These are phyloP conservation scores for Morone saxatilis DNA, from an alignment of 2,113 vertebrate genomes.

Conservation along the genomic window DNA sequence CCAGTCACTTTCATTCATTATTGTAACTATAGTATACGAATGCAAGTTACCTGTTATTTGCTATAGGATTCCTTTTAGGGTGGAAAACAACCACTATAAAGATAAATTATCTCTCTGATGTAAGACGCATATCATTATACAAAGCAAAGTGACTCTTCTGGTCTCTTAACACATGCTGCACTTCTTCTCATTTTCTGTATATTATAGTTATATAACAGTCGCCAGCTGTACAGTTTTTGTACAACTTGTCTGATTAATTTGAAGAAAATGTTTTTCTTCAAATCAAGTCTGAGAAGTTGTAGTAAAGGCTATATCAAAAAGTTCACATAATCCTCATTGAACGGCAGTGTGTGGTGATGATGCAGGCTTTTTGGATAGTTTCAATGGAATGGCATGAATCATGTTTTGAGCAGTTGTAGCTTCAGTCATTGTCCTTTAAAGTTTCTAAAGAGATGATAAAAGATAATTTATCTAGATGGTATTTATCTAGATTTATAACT, in stretches of 20 bases:
- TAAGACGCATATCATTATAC: background rate
- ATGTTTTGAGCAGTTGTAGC: background rate
- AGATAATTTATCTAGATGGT: background rate
- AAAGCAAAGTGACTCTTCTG: background rate
- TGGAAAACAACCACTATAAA: background rate
- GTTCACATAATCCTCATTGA: too few species aligned
- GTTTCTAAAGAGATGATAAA: background rate
- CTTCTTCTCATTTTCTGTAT: constrained; percentile 1
- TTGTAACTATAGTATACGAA: constrained; percentile 27
- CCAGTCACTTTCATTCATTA: constrained; percentile 40
- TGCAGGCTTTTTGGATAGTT: too few species aligned
- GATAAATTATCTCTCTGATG: background rate
- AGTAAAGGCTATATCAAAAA: background rate
- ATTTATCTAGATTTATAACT: background rate
- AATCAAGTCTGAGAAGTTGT: background rate
- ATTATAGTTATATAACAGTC: background rate
- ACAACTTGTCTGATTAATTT: background rate
- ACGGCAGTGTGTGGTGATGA: too few species aligned
- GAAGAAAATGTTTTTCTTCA: background rate
- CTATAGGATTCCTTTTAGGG: constrained; percentile 8
- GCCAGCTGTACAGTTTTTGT: background rate
- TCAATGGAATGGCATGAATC: background rate
- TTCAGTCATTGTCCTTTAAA: constrained; percentile 1
- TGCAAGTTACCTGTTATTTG: constrained; percentile 28
- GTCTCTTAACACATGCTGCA: background rate